These are phyloP conservation scores for Tokudaia muenninki DNA, from an alignment of 2,797 vertebrate species.

Conservation along the genomic window DNA sequence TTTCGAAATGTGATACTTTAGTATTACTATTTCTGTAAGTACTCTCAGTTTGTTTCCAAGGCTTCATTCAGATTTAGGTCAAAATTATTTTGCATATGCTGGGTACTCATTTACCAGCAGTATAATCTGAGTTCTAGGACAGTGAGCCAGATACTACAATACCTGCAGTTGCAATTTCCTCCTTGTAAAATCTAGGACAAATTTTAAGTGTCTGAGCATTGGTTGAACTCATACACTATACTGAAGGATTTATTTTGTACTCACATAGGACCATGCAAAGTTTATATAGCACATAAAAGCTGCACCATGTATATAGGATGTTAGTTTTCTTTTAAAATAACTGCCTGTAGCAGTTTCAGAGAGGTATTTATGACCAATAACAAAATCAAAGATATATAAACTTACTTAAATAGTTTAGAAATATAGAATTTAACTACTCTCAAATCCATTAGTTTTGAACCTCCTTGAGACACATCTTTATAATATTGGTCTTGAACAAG, in stretches of 20 bases:
- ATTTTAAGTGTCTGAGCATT: slow-evolving; percentile 19
- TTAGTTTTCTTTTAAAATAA: slow-evolving; percentile 18
- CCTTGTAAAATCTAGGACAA: slow-evolving; percentile 8
- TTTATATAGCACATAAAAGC: not conserved
- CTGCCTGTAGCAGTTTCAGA: not conserved
- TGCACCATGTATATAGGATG: not conserved
- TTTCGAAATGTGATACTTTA: slow-evolving; percentile 27
- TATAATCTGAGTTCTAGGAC: not conserved
- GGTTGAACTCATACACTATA: not conserved
- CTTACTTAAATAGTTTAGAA: not conserved
- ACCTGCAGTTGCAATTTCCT: not conserved
- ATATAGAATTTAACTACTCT: not conserved
- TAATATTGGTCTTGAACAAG: not conserved
- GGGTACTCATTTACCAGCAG: not conserved
- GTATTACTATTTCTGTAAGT: slow-evolving; percentile 6
- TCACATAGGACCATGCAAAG: not conserved
- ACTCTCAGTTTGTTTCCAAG: slow-evolving; percentile 37
- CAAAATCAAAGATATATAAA: slow-evolving; percentile 34
- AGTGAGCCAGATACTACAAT: not conserved
- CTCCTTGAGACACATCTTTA: not conserved
- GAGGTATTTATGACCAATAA: not conserved
- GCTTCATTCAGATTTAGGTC: slow-evolving; percentile 59
- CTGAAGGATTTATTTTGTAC: slow-evolving; percentile 31
- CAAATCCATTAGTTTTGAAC: not conserved
- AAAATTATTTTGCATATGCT: slow-evolving; percentile 43